Percentiles rank a stretch among this genome's conserved stretches.
These are phyloP conservation scores for Misgurnus mizolepis DNA, from an alignment of 2,113 vertebrate species.

Conservation along the genomic window DNA sequence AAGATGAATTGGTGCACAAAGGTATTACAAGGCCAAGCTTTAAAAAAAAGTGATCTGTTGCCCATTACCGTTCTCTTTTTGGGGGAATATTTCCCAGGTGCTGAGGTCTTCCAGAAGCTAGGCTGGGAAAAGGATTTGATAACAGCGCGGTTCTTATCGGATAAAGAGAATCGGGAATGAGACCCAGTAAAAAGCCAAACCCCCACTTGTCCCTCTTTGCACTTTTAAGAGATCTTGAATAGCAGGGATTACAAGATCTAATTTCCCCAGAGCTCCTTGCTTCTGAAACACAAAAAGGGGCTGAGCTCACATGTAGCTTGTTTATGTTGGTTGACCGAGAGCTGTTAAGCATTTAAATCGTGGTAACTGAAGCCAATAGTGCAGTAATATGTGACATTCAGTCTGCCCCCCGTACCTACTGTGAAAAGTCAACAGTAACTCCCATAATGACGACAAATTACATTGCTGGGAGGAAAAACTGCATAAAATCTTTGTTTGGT, in stretches of 20 bases:
- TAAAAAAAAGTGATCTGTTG: slow-evolving; percentile 62
- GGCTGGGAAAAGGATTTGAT: slow-evolving; percentile 46
- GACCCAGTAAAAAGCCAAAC: slow-evolving; percentile 56
- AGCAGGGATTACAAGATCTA: slow-evolving; percentile 60
- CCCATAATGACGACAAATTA: slow-evolving; percentile 59
- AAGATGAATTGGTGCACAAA: slow-evolving; percentile 65
- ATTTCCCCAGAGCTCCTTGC: slow-evolving; percentile 57
- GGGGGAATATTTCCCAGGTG: slow-evolving; percentile 69
- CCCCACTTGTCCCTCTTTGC: slow-evolving; percentile 50
- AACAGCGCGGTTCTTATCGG: not conserved
- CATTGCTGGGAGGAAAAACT: too few relatives aligned
- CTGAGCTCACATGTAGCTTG: slow-evolving; percentile 39
- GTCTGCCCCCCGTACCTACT: slow-evolving; percentile 53
- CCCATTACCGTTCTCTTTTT: slow-evolving; percentile 64
- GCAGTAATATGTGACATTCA: slow-evolving; percentile 52
- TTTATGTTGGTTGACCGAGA: slow-evolving; percentile 54
- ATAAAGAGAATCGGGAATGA: slow-evolving; percentile 34
- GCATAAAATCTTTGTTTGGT: too few relatives aligned
- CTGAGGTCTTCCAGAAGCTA: slow-evolving; percentile 60
- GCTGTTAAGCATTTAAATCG: slow-evolving; percentile 58
- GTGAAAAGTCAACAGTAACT: slow-evolving; percentile 71
- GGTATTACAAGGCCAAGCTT: slow-evolving; percentile 68
- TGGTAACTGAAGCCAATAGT: slow-evolving; percentile 54
- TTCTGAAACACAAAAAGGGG: slow-evolving; percentile 47
- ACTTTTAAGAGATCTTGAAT: slow-evolving; percentile 59